Evolutionary conservation across 2,888 invertebrate genomes (phyloP), one percentile per base, ranked within the genome.

Genomic region (Pachycephus smyrnensis): DNA sequence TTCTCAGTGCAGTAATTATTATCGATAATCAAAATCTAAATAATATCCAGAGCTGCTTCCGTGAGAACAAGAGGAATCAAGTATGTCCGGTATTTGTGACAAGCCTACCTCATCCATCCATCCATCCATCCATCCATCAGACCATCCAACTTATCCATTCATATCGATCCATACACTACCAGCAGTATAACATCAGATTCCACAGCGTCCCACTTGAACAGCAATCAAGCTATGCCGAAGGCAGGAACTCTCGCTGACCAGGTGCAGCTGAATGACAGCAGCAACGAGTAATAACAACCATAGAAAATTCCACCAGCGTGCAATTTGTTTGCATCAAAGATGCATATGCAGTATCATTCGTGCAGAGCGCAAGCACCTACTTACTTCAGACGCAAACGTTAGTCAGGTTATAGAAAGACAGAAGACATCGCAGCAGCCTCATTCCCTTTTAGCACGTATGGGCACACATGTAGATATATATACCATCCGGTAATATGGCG

Each of bases 211-310:
- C 71, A 71, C 71, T 71, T 33, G 71, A 31, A 33, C 71, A 11
- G 32, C 71, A 33, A 71, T 71, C 71, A 71, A 71, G 55, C 9
- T 23, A 55, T 23, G 55, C 9, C 55, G 9, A 55, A 55, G 55
- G 55, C 6, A 55, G 55, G 55, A 55, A 23, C 55, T 55, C 55
- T 55, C 9, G 55, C 9, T 23, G 23, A 33, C 71, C 71, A 71
- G 71, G 71, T 71, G 71, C 71, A 71, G 71, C 71, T 9, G 71
- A 55, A 55, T 55, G 55, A 55, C 55, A 55, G 55, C 55, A 55
- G 55, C 55, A 55, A 55, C 55, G 23, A 55, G 23, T 55, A 55
- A 55, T 55, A 55, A 55, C 55, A 23, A 23, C 23, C 9, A 55
- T 55, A 23, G 55, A 23, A n/a, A n/a, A 55, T 15, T 55, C 55